A percentile compares a stretch with the other conserved stretches of the same genome.
Conservation (phyloP, 2,113 vertebrate genomes). For the Pseudolaguvia tuberculata region DNA sequence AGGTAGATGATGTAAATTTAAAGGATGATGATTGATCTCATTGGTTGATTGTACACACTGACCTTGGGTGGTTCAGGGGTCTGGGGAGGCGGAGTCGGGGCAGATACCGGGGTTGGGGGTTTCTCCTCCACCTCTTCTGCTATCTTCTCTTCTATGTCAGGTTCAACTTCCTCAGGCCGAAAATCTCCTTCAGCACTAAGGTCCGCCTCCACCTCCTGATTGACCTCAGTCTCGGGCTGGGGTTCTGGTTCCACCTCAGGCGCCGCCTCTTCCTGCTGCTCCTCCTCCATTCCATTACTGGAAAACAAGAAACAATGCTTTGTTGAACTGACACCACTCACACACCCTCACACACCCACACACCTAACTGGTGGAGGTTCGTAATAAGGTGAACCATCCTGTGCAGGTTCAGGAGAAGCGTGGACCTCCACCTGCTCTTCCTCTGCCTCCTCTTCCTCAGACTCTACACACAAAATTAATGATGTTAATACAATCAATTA, state of each 20-base stretch:
- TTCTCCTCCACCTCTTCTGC: conserved; percentile 70
- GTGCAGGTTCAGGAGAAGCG: conserved; percentile 77
- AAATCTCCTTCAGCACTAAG: conserved; percentile 64
- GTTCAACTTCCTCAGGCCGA: conserved; percentile 70
- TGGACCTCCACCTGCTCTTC: conserved; percentile 80
- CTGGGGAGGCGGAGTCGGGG: conserved; percentile 37
- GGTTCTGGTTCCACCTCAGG: conserved; percentile 44
- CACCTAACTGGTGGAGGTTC: conserved; percentile 79
- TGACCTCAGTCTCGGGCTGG: conserved; percentile 40
- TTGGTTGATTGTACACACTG: neutral
- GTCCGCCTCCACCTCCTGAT: conserved; percentile 59
- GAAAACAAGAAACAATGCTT: neutral
- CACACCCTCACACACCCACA: neutral
- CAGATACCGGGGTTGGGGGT: conserved; percentile 59
- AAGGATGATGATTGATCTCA: neutral
- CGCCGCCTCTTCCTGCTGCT: conserved; percentile 47
- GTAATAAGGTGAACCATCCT: conserved; percentile 73
- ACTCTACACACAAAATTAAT: conserved; percentile 72
- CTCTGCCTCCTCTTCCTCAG: conserved; percentile 77
- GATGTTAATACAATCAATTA: too few species aligned
- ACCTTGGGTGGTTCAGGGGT: conserved; percentile 41
- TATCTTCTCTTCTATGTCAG: conserved; percentile 68
- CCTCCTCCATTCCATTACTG: conserved; percentile 55
- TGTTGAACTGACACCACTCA: neutral
- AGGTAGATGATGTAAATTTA: too few species aligned